Base-by-base conservation (phyloP, 2,113 vertebrate species). In the Gorsachius goisagi region DNA sequence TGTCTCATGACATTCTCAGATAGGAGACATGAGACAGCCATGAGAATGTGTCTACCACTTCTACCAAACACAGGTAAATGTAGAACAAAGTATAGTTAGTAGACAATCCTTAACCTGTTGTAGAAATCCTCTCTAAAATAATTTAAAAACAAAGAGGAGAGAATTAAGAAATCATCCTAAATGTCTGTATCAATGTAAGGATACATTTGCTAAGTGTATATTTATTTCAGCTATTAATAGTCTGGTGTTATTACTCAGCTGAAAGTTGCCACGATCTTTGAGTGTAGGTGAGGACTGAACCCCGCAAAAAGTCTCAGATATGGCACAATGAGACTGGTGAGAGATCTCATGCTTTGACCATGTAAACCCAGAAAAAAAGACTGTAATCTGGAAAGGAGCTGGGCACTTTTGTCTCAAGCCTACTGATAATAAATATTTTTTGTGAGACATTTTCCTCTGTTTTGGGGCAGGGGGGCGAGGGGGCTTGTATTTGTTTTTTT, bases 401-500 rank as follows among this genome's bases (percentile, higher is more conserved):
- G 53, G 71, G 58, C 27, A 6, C 32, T 39, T 21, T 59, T 75
- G 59, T 10, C 41, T 67, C 47, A 50, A 58, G 27, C 24, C 49
- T 55, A 9, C 32, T 39, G 35, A 9, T 59, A 59, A 19, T 68
- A 24, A 79, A 53, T 35, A 27, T 24, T 24, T 76, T 39, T 24
- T 2, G 23, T 39, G 59, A 89, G 33, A 41, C 23, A 33, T 47
- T 64, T 89, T 68, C 30, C 5, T 52, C 21, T 63, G 12, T 33
- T 64, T 33, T 49, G 22, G 50, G 24, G 26, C 2, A 1, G 24
- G 6, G 26, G 5, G 3, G 1, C 5, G 9, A 6, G 2, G 9
- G 50, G 15, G 6, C 10, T 69, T 75, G 11, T 47, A 33, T 80
- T 69, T 68, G 3, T 0, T 0, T 50, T 68, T 56, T 88, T 53